Evolutionary conservation across 2,888 invertebrate species (phyloP).

Genomic region (Pharmacophagus antenor): DNA sequence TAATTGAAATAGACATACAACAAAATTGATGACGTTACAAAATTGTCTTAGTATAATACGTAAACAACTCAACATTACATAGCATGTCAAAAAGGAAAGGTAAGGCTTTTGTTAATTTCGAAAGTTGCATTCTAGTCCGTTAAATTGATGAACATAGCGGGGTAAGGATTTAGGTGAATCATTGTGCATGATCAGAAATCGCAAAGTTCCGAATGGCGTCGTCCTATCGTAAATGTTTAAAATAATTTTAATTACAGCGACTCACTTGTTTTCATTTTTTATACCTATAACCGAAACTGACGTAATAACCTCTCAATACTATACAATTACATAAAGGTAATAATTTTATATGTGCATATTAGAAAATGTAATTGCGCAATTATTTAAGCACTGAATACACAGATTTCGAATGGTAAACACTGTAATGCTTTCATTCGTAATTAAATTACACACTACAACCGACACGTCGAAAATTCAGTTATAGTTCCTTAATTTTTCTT

Average conservation of each 20-base stretch:
- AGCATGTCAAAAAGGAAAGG: constrained; percentile 2
- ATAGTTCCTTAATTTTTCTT: too few relatives aligned
- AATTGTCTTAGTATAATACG: constrained; percentile 2
- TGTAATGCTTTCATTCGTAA: too few relatives aligned
- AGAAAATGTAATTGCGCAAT: background rate
- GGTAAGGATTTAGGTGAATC: constrained; percentile 13
- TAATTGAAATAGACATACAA: constrained; percentile 1
- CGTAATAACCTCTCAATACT: background rate
- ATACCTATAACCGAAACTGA: background rate
- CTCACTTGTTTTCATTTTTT: background rate
- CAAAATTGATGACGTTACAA: constrained; percentile 6
- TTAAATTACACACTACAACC: background rate
- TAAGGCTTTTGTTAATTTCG: constrained; percentile 16
- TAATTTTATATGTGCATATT: background rate
- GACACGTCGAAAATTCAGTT: too few relatives aligned
- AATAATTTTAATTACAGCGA: background rate
- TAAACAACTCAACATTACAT: constrained; percentile 3
- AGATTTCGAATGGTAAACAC: background rate
- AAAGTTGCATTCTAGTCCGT: constrained; percentile 16
- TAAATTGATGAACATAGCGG: constrained; percentile 2
- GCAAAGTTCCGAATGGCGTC: background rate
- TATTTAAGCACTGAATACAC: background rate
- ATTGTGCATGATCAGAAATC: constrained; percentile 10
- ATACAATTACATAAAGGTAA: too few relatives aligned
- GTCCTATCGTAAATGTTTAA: background rate